Base-by-base conservation (phyloP, 2,797 vertebrate species). In the Sarcoramphus papa region DNA sequence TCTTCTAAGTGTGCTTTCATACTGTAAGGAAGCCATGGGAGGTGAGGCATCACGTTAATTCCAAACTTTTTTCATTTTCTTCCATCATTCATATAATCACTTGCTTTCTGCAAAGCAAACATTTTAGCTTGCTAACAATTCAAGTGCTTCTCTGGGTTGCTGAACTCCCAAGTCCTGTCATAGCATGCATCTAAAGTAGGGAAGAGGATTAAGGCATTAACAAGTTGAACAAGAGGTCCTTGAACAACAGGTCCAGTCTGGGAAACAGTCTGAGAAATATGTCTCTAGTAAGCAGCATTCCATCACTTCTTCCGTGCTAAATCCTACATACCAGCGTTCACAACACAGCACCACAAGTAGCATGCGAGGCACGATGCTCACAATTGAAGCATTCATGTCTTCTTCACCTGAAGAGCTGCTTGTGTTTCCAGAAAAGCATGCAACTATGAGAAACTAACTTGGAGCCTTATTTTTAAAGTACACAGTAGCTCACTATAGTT, bases 181-280 rank as follows among this genome's bases (percentile, higher is more conserved):
- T 85, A 95, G 91, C 78, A 92, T 6, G 47, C 45, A 86, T 30
- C 68, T 92, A 47, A 92, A 88, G 82, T 5, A 92, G 65, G 7
- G 89, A 90, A 91, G 87, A 95, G 94, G 96, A 97, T 96, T 96
- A 96, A 92, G 62, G 96, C 50, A 96, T 95, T 96, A 96, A 83
- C 53, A 75, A 94, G 65, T 93, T 91, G 90, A 96, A 91, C 90
- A 95, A 94, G 92, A 94, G 88, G 84, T 91, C 95, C 56, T 96
- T 94, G 80, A 96, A 94, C 74, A 96, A 95, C 84, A 85, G 64
- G 45, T 85, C 78, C 70, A 88, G 86, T 83, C 86, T 93, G 87
- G 72, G 91, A 96, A 97, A 74, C 8, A 82, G 51, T 18, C 35
- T 45, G 54, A 95, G 54, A 94, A 92, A 45, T 60, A 3, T 3